These are phyloP conservation scores for human (Homo sapiens) DNA, from an alignment of 2,113 vertebrate genomes.

Conservation along the genomic window GRCh38 chr1:190491001-190491500, in stretches of 20 bases:
- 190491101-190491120: background rate
- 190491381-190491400: background rate
- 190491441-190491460: background rate
- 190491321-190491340: background rate
- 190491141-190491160: background rate
- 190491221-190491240: no score
- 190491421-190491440: background rate
- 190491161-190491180: background rate
- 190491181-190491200: no score
- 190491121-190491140: background rate
- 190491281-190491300: no score
- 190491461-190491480: background rate
- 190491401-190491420: background rate
- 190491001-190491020: background rate
- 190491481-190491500: background rate
- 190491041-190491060: background rate
- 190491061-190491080: background rate
- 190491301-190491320: background rate
- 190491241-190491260: background rate
- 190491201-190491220: background rate
- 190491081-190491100: background rate
- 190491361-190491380: background rate
- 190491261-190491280: background rate
- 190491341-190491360: background rate
- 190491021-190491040: background rate